A percentile compares a stretch with the other conserved stretches of the same genome.
Evolutionary conservation across 92 coral and sea anemone species (phyloP).

Genomic region (Zoanthus sansibaricus): DNA sequence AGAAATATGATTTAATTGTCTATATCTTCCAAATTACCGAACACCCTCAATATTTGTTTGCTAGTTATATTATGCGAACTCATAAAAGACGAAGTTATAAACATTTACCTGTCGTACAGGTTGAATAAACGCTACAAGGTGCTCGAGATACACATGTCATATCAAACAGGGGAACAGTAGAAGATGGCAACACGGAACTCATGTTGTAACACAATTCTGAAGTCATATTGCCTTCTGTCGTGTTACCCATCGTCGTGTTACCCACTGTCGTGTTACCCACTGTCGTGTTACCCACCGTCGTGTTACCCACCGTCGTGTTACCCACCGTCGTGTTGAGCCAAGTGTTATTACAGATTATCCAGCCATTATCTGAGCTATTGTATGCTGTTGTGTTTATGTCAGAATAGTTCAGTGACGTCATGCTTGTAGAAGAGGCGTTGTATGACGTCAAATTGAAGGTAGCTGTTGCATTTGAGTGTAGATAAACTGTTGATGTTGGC

Average conservation of each 20-base stretch:
- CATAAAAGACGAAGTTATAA: too few species aligned
- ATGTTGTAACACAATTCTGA: neutral
- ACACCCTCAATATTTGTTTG: too few species aligned
- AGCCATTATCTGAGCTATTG: neutral
- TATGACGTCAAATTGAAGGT: conserved; percentile 1
- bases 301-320: neutral
- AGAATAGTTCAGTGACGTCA: conserved; percentile 12
- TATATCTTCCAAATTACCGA: too few species aligned
- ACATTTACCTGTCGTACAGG: conserved; percentile 5
- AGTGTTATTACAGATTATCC: neutral
- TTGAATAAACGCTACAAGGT: conserved; percentile 11
- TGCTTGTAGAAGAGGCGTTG: neutral
- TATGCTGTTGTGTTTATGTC: too few species aligned
- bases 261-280: neutral
- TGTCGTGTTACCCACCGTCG: neutral
- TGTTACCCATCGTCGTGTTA: conserved; percentile 3
- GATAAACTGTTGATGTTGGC: neutral
- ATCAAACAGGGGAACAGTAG: neutral
- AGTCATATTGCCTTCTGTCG: conserved; percentile 1
- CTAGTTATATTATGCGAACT: too few species aligned
- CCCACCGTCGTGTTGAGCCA: neutral
- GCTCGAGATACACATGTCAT: conserved; percentile 14
- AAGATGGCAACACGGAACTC: neutral
- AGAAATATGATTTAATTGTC: too few species aligned
- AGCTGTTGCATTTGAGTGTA: neutral